Base-by-base conservation (phyloP, 2,888 invertebrate species). In the Pecten maximus region DNA sequence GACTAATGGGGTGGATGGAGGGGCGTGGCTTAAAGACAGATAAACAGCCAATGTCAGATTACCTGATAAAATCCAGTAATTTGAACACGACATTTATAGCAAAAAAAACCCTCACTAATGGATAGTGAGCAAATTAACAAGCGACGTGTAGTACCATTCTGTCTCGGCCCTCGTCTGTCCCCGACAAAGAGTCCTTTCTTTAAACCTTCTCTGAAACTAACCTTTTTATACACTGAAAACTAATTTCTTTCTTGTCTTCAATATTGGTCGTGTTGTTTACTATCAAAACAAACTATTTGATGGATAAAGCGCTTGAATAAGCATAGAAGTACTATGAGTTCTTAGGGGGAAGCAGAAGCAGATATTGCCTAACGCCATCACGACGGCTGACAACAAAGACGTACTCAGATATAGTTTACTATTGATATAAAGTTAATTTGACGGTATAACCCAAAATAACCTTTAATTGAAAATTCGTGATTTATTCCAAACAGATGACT, bases 31-130 rank as follows among this genome's bases (percentile, higher is more conserved):
- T n/a, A 3, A 35, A 6, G 35, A 28, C 40, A 88, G 44, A 48
- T 88, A 88, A 40, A 48, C 44, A 48, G 19, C 44, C 39, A 35
- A 87, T 88, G 48, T 48, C 48, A 44, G n/a, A 88, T 88, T 48
- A 48, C 48, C 35, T 40, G 48, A 48, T 48, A 48, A 88, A 44
- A 28, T 40, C 48, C 15, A 23, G 44, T 87, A 87, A 40, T 87
- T 40, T 40, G 44, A 87, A 87, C 40, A 87, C 44, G 87, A 39
- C 44, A 44, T 54, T 54, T 54, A 54, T 19, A 54, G 54, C 19
- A 19, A 54, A 54, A 54, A 54, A 54, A 48, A n/a, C n/a, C n/a
- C 48, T 6, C 23, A 54, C 74, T 35, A 74, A 74, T 74, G 74
- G 74, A 74, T 74, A 74, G 35, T 10, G 28, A 74, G 15, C 35